Percentiles rank a stretch among this genome's conserved stretches.
These are phyloP conservation scores for Leptarthrus brevirostris DNA, from an alignment of 2,888 invertebrate genomes.

Conservation along the genomic window DNA sequence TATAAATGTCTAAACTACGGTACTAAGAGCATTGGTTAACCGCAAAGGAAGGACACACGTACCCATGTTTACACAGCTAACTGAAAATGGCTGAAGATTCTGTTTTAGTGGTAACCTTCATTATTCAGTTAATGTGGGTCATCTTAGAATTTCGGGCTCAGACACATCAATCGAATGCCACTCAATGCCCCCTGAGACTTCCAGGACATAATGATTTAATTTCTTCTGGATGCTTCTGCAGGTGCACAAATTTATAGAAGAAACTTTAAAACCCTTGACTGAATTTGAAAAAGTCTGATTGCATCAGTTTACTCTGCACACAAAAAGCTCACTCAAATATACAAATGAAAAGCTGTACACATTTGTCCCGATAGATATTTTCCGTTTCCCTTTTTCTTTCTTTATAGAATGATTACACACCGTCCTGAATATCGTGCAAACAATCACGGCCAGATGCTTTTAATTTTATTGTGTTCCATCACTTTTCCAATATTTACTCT, in stretches of 20 bases:
- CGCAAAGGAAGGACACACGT: slow-evolving; percentile 18
- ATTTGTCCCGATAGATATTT: background rate
- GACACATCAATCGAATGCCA: slow-evolving; percentile 12
- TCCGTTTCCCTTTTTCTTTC: background rate
- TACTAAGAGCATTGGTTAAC: slow-evolving; percentile 30
- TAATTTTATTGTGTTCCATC: slow-evolving; percentile 24
- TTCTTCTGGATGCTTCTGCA: background rate
- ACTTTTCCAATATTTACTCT: too few relatives aligned
- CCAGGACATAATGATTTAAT: slow-evolving; percentile 8
- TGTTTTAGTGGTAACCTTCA: slow-evolving; percentile 20
- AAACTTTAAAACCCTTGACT: background rate
- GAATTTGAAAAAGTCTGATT: slow-evolving; percentile 22
- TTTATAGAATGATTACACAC: background rate
- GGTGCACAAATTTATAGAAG: slow-evolving; percentile 12
- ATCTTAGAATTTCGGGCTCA: slow-evolving; percentile 1
- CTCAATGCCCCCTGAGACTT: too few relatives aligned
- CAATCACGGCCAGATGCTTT: background rate
- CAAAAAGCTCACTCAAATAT: background rate
- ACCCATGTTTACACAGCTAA: slow-evolving; percentile 20
- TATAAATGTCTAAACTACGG: slow-evolving; percentile 27
- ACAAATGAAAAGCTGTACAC: slow-evolving; percentile 16
- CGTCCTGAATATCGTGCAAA: background rate
- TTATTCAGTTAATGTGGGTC: slow-evolving; percentile 34
- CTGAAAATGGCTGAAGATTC: background rate
- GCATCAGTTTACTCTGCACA: background rate